A percentile compares a stretch with the other conserved stretches of the same genome.
Conservation (phyloP, 2,888 invertebrate species). For the Pogonocherus hispidulus region DNA sequence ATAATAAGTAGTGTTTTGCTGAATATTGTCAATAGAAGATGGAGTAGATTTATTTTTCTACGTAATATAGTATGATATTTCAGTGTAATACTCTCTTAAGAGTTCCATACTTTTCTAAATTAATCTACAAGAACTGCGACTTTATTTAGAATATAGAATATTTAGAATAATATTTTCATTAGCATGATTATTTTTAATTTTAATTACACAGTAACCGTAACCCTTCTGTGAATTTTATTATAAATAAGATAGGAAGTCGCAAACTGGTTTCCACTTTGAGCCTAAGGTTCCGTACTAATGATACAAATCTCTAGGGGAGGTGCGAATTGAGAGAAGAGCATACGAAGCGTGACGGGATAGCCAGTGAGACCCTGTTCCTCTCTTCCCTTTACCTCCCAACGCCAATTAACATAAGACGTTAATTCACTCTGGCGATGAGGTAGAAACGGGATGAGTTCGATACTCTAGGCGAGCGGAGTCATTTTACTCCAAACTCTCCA, state of each 20-base stretch:
- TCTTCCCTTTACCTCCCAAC: constrained; percentile 2
- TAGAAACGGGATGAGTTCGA: constrained; percentile 31
- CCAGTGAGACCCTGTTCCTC: constrained; percentile 11
- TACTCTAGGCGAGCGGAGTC: constrained; percentile 26
- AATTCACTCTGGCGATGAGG: constrained; percentile 26
- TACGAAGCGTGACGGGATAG: constrained; percentile 26
- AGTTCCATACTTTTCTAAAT: too few species aligned
- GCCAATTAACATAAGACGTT: constrained; percentile 30
- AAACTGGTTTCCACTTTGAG: constrained; percentile 5
- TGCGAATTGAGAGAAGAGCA: constrained; percentile 17
- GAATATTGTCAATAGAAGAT: too few species aligned
- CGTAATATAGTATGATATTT: too few species aligned
- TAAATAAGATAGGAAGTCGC: constrained; percentile 1
- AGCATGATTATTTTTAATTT: too few species aligned
- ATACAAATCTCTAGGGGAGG: constrained; percentile 19
- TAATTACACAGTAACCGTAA: too few species aligned
- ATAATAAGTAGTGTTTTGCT: too few species aligned
- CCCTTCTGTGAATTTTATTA: neutral
- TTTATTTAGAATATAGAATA: too few species aligned
- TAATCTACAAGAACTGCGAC: too few species aligned
- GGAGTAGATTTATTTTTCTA: too few species aligned
- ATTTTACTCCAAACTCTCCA: constrained; percentile 27
- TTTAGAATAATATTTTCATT: too few species aligned
- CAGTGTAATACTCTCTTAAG: too few species aligned
- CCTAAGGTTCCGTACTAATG: constrained; percentile 18